Conservation (phyloP, 2,113 vertebrate species). For the Pogonocichla stellata region DNA sequence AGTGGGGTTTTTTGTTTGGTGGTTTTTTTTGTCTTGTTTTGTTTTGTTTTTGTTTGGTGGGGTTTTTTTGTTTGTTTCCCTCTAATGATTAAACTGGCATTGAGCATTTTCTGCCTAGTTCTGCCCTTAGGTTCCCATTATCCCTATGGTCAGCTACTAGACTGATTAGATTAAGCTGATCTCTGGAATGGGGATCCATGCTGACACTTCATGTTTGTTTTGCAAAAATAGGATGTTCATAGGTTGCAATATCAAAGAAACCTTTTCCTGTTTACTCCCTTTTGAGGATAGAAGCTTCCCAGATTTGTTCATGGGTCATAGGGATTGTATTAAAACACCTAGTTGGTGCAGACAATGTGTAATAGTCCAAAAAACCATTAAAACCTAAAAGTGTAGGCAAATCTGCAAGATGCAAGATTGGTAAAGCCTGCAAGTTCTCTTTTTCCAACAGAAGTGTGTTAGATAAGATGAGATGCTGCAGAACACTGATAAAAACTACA, state of each 20-base stretch:
- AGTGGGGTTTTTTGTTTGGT: too few relatives aligned
- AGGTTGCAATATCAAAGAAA: not conserved
- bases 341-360: not conserved
- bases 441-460: not conserved
- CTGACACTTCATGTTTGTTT: not conserved
- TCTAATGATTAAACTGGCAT: not conserved
- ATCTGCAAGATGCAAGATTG: not conserved
- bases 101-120: not conserved
- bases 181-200: not conserved
- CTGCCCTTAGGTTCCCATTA: not conserved
- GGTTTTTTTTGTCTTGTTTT: too few relatives aligned
- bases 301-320: not conserved
- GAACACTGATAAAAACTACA: conserved; percentile 6
- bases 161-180: not conserved
- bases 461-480: not conserved
- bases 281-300: not conserved
- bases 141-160: not conserved
- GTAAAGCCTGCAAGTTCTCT: not conserved
- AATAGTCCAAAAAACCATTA: not conserved
- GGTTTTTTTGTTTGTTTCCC: too few relatives aligned
- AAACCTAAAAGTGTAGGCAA: not conserved
- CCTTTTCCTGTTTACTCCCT: not conserved
- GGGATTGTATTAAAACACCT: not conserved
- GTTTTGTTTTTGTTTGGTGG: too few relatives aligned
- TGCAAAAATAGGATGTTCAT: not conserved